These are phyloP conservation scores for Picathartes gymnocephalus DNA, from an alignment of 2,113 vertebrate genomes.

Conservation along the genomic window DNA sequence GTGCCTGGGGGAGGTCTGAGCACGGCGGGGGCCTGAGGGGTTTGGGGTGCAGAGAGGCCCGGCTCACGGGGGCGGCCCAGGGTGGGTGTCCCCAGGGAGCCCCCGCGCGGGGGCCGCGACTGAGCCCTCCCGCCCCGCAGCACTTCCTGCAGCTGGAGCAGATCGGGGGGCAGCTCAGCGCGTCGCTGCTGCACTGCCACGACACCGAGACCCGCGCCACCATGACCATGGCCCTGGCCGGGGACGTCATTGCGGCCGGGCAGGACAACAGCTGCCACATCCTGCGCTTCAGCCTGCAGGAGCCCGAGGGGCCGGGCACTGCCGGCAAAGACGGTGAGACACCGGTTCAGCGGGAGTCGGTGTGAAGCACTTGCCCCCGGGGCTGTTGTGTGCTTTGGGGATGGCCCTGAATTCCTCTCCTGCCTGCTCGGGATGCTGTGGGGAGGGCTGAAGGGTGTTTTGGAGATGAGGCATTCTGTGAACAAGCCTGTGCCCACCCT, in stretches of 20 bases:
- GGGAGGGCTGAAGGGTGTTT: background rate
- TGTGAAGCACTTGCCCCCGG: too few relatives aligned
- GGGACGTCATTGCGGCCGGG: slow-evolving; percentile 85
- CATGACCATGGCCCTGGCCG: slow-evolving; percentile 89
- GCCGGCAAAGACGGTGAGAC: slow-evolving; percentile 70
- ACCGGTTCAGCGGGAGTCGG: accelerated
- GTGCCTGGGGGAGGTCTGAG: background rate
- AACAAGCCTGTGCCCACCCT: background rate
- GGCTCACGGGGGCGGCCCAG: accelerated
- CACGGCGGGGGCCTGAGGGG: background rate
- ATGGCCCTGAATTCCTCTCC: too few relatives aligned
- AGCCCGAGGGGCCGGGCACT: background rate
- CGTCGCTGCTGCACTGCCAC: slow-evolving; percentile 85
- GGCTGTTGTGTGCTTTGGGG: too few relatives aligned
- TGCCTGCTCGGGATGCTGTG: background rate
- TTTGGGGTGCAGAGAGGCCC: background rate
- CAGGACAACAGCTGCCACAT: slow-evolving; percentile 88
- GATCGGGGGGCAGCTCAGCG: slow-evolving; percentile 77
- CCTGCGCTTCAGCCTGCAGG: slow-evolving; percentile 72
- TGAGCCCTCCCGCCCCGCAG: slow-evolving; percentile 44
- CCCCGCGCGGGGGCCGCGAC: background rate
- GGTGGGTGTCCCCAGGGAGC: background rate
- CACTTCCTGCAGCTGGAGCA: slow-evolving; percentile 88
- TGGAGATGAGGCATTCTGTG: too few relatives aligned
- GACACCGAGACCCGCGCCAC: slow-evolving; percentile 88